Base-by-base conservation (phyloP, 2,888 invertebrate genomes). In the Lypha dubia region DNA sequence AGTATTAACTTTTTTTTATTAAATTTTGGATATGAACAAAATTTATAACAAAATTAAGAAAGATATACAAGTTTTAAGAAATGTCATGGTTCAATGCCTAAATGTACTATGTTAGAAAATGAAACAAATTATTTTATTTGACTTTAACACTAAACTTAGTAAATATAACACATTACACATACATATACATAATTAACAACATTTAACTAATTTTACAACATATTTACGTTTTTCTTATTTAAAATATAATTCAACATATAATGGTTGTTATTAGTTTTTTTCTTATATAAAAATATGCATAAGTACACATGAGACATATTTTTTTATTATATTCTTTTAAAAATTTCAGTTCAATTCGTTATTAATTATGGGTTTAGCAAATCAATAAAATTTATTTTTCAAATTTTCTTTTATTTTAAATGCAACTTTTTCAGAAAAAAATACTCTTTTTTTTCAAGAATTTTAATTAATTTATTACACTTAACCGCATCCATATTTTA, bases 281-380 rank as follows among this genome's bases (percentile, higher is more conserved):
- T 38, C 15, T 49, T 24, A 35, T 53, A 56, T 32, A 67, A 65
- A n/a, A 28, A 28, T 28, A 28, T 51, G 49, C 49, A 63, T 85
- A 86, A 85, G 84, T 84, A 86, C 32, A 73, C 75, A 28, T 53
- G 9, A 73, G 28, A 58, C 41, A 32, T 56, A 62, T 71, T 44
- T 74, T 83, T 60, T 60, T 60, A 32, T 13, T 71, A 13, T 35
- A 17, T 44, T 41, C 60, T 28, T 44, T 74, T 60, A 74, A 67
- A 65, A 51, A 53, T 73, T 74, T 83, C 74, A 83, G 79, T 85
- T 79, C 67, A 71, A 62, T 62, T 81, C 22, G 41, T 24, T 32
- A 77, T 22, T 49, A 32, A 73, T 73, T 28, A 28, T 75, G 22
- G 62, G 46, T 11, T 60, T 80, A 22, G 32, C 58, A 76, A 71